Base-by-base conservation (phyloP, 1,140 invertebrate species). In the Anthonomus grandis region DNA sequence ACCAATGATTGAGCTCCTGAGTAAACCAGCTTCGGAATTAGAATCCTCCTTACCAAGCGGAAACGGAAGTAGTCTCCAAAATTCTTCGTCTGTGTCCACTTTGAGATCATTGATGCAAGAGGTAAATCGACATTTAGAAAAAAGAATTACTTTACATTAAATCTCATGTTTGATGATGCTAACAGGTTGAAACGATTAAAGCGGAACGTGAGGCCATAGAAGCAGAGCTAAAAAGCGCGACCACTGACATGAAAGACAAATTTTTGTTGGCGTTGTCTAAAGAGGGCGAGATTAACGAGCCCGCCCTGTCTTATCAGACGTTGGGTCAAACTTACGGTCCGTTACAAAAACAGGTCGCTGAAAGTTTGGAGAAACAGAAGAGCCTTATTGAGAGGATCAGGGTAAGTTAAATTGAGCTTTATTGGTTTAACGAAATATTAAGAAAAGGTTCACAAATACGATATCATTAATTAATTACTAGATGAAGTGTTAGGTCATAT, bases 201-300 rank as follows among this genome's bases (percentile, higher is more conserved):
- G 83, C 85, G 19, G 92, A 95, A 75, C 80, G 95, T 36, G 93
- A 97, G 76, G 84, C 81, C 10, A 86, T 97, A 22, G 93, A 97
- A 75, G 81, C 78, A 4, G 89, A 95, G 75, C 76, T 98, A 0
- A 95, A 96, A 70, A 85, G 83, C 22, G 79, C 86, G 3, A 86
- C 83, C 2, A 80, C 86, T 62, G 93, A 98, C 70, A 90, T 98
- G 83, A 91, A 90, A 72, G 76, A 84, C 13, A 80, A 83, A 66
- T 96, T 97, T 71, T 75, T 95, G 46, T 74, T 76, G 38, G 89
- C 92, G 1, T 74, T 98, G 57, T 81, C 85, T 8, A 83, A 88
- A 65, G 90, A 94, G 72, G 92, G 93, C 19, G 83, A 84, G 2
- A 86, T 97, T 18, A 91, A 93, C 75, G 95, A 98, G 75, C 85